phyloP scores from a whole-genome alignment of 1,140 invertebrate genomes.

The Parasteatoda tepidariorum region DNA sequence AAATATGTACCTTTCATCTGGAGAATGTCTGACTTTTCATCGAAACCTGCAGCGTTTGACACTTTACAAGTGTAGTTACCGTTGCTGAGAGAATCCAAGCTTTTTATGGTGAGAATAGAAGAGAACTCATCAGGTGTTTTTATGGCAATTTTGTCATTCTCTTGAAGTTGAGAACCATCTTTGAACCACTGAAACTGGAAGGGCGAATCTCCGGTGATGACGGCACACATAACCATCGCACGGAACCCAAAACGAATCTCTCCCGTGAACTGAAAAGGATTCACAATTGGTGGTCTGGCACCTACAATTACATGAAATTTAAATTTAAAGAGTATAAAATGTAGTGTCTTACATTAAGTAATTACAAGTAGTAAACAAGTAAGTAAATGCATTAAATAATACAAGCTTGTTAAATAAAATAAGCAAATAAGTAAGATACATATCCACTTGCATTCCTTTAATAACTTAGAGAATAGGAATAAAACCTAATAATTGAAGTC shows the following conservation, averaged over 20 bases:
- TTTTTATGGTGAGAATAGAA: slow-evolving; percentile 11
- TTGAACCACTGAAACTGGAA: slow-evolving; percentile 64
- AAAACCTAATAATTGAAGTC: no score
- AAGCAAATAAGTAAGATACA: neutral
- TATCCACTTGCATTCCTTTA: no score
- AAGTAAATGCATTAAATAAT: no score
- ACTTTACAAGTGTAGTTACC: slow-evolving; percentile 62
- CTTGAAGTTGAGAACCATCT: slow-evolving; percentile 44
- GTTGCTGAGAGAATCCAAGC: slow-evolving; percentile 43
- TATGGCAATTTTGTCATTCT: neutral
- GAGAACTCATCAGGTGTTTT: neutral
- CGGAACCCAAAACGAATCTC: slow-evolving; percentile 77
- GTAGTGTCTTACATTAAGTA: no score
- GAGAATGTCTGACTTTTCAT: slow-evolving; percentile 20
- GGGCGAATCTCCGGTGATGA: slow-evolving; percentile 62
- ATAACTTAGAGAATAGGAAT: no score
- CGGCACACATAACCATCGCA: slow-evolving; percentile 71
- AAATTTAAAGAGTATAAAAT: no score
- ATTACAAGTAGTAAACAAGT: no score
- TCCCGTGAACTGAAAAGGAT: slow-evolving; percentile 61
- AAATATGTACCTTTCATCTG: slow-evolving; percentile 22
- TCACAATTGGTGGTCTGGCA: slow-evolving; percentile 45
- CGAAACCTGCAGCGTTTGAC: slow-evolving; percentile 41
- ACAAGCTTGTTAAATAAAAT: no score
- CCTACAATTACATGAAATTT: no score